phyloP scores from a whole-genome alignment of 2,797 vertebrate genomes.

The Coranthus polyacanthus region DNA sequence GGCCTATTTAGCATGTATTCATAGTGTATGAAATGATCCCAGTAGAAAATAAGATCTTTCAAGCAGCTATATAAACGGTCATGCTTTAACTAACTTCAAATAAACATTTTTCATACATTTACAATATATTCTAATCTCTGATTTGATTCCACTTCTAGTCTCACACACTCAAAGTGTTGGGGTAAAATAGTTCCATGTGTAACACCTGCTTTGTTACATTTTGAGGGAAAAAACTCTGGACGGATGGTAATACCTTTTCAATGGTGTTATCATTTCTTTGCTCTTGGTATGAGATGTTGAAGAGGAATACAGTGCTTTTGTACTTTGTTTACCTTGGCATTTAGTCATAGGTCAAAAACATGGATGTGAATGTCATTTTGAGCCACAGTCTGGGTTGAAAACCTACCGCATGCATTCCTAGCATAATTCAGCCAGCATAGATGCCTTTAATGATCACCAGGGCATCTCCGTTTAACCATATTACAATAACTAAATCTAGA shows the following conservation, averaged over 20 bases:
- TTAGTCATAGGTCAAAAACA: constrained; percentile 6
- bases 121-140: not conserved
- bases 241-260: not conserved
- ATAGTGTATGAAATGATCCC: no score
- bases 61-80: no score
- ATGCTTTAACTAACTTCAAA: no score
- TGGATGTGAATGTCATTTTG: constrained; percentile 2
- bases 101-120: not conserved
- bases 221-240: constrained; percentile 1
- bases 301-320: not conserved
- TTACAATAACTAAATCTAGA: not conserved
- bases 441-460: not conserved
- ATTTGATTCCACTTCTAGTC: constrained; percentile 1
- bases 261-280: constrained; percentile 1
- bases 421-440: not conserved
- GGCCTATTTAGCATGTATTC: no score
- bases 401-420: constrained; percentile 4
- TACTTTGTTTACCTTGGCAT: not conserved
- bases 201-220: constrained; percentile 13
- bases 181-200: constrained; percentile 5
- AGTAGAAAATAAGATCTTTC: no score
- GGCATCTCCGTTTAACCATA: not conserved
- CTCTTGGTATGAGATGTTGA: not conserved
- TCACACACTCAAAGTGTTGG: not conserved
- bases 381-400: not conserved